A percentile compares a stretch with the other conserved stretches of the same genome.
Evolutionary conservation across 2,113 vertebrate species (phyloP).

Genomic region (Macrotus californicus): DNA sequence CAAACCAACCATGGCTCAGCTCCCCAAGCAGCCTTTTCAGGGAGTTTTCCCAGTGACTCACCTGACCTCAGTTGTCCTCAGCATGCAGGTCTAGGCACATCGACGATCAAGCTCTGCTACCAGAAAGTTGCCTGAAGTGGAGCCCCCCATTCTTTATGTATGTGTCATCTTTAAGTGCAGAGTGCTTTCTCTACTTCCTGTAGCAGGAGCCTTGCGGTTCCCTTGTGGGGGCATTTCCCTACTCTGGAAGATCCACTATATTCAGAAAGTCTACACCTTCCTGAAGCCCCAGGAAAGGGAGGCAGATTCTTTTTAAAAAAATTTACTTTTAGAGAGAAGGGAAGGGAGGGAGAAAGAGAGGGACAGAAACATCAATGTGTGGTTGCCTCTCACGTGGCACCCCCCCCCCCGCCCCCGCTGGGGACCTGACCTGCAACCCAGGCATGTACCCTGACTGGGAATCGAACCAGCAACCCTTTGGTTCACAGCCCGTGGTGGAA

Average conservation of each 20-base stretch:
- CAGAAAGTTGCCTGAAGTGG: background rate
- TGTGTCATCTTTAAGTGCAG: too few relatives aligned
- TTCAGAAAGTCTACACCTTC: background rate
- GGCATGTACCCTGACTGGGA: too few relatives aligned
- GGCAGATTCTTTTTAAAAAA: too few relatives aligned
- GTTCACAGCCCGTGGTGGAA: too few relatives aligned
- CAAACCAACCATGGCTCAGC: background rate
- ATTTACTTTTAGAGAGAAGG: too few relatives aligned
- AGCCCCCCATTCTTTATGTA: background rate
- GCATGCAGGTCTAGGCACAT: background rate
- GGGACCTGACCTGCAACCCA: too few relatives aligned
- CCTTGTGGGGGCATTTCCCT: background rate
- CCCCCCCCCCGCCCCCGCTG: too few relatives aligned
- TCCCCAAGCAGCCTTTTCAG: background rate
- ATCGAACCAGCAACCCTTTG: too few relatives aligned
- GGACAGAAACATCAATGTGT: too few relatives aligned
- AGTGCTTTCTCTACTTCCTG: background rate
- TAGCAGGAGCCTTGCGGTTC: background rate
- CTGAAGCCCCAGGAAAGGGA: background rate
- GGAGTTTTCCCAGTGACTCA: background rate
- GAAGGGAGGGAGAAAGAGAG: too few relatives aligned
- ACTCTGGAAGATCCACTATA: background rate
- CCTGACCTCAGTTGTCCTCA: background rate
- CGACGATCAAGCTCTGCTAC: background rate
- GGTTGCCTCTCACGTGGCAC: too few relatives aligned